phyloP scores from a whole-genome alignment of 2,797 vertebrate genomes.

The Cossypha polioptera region DNA sequence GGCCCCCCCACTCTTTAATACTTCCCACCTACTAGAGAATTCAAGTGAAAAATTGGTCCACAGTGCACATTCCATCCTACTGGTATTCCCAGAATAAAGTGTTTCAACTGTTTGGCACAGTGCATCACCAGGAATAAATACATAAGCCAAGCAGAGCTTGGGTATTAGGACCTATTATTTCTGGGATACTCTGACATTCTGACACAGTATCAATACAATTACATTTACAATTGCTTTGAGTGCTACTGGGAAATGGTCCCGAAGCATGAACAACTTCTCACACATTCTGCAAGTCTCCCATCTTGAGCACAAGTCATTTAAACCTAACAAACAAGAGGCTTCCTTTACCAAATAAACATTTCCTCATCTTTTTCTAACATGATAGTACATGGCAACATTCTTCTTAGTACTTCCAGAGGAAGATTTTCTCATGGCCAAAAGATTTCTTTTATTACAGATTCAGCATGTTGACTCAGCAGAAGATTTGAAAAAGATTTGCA shows the following conservation, averaged over 20 bases:
- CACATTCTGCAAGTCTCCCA: neutral
- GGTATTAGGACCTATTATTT: neutral
- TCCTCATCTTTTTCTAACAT: neutral
- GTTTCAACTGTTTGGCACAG: neutral
- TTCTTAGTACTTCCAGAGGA: neutral
- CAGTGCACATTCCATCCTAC: constrained; percentile 20
- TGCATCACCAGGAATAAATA: neutral
- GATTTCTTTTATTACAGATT: neutral
- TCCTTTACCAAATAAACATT: neutral
- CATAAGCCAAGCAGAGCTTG: neutral
- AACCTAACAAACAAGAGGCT: neutral
- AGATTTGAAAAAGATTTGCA: neutral
- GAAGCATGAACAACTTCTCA: neutral
- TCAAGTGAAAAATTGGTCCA: neutral
- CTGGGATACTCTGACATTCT: neutral
- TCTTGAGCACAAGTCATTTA: neutral
- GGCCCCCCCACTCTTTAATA: neutral
- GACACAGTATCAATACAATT: neutral
- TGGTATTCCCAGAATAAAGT: neutral
- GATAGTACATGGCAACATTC: neutral
- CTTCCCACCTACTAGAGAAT: constrained; percentile 14
- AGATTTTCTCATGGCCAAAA: neutral
- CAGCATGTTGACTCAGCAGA: neutral
- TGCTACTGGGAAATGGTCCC: neutral
- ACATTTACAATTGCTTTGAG: neutral